Conservation (phyloP, 2,797 vertebrate genomes). For the Linurgus olivaceus region DNA sequence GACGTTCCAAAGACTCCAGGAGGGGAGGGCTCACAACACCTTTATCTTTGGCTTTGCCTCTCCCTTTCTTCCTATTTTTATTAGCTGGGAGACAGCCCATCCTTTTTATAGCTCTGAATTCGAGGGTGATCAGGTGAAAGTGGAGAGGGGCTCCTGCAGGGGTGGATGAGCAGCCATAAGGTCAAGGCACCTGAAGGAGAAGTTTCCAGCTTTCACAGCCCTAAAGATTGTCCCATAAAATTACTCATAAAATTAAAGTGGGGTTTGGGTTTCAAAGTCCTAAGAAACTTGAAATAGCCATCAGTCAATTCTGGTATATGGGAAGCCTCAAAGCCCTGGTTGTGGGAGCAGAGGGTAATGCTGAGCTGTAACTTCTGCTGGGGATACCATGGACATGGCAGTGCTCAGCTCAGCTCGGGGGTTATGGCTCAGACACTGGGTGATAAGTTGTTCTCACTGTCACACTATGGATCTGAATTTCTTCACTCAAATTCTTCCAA, state of each 20-base stretch:
- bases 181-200: conserved; percentile 43
- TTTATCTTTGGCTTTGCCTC: conserved; percentile 20
- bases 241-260: conserved; percentile 54
- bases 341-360: not conserved
- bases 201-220: not conserved
- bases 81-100: conserved; percentile 2
- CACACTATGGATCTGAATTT: not conserved
- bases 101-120: conserved; percentile 21
- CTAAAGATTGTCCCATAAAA: conserved; percentile 48
- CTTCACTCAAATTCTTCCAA: not conserved
- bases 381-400: not conserved
- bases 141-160: not conserved
- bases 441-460: not conserved
- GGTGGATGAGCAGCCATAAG: not conserved
- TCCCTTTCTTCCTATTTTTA: conserved; percentile 17
- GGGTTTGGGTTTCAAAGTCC: conserved; percentile 19
- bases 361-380: not conserved
- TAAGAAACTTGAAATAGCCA: not conserved
- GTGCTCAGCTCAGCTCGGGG: not conserved
- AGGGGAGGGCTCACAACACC: not conserved
- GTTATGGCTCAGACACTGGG: not conserved
- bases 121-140: conserved; percentile 12
- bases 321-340: not conserved
- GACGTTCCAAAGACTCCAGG: not conserved
- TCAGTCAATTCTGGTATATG: not conserved